These are phyloP conservation scores for Cheilosia scutellata DNA, from an alignment of 2,888 invertebrate genomes.

Conservation along the genomic window DNA sequence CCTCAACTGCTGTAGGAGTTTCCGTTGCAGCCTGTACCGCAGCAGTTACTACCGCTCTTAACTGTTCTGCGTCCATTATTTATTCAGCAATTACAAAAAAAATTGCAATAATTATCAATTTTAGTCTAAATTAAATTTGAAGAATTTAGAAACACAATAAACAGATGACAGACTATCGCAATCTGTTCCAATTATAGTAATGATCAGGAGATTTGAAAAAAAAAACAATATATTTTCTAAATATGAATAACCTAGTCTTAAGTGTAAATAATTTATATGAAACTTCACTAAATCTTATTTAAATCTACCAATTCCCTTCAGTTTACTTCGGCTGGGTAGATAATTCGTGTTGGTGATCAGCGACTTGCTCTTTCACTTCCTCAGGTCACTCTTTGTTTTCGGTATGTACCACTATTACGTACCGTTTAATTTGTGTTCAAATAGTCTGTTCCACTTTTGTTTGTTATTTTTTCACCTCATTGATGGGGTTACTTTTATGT, in stretches of 20 bases:
- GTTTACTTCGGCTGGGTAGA: neutral
- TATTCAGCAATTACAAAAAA: neutral
- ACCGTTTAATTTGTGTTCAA: neutral
- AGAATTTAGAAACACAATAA: neutral
- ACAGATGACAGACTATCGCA: neutral
- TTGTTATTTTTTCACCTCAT: neutral
- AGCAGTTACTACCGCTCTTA: slow-evolving; percentile 1
- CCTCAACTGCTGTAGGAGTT: too few relatives aligned
- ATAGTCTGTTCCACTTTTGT: neutral
- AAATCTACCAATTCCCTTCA: neutral
- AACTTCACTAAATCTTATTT: neutral
- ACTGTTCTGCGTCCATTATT: slow-evolving; percentile 19
- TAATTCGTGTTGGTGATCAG: neutral
- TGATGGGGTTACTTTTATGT: slow-evolving; percentile 4
- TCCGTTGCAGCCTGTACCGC: slow-evolving; percentile 11
- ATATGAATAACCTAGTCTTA: too few relatives aligned
- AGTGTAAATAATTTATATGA: too few relatives aligned
- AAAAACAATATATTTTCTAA: too few relatives aligned
- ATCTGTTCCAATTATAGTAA: neutral
- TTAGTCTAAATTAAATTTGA: neutral
- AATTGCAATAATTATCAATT: neutral
- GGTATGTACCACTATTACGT: neutral
- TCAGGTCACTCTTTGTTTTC: neutral
- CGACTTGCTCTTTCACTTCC: neutral
- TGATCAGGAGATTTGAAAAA: neutral